Conservation (phyloP, 2,113 vertebrate genomes). For the Calidris pugnax region DNA sequence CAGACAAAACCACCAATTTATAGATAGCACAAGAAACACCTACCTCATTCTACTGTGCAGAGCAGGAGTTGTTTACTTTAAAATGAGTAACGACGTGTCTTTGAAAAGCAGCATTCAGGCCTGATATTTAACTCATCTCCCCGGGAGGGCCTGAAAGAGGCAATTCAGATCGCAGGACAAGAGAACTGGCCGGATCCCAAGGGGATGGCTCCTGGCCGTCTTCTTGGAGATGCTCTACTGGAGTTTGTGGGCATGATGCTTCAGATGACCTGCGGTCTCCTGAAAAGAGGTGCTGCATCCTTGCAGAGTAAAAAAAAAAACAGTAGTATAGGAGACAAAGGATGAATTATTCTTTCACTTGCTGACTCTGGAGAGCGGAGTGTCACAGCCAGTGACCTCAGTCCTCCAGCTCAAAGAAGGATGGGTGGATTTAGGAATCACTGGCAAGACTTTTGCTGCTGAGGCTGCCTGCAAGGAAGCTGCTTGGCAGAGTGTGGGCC, state of each 20-base stretch:
- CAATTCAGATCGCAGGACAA: background rate
- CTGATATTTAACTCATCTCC: conserved; percentile 13
- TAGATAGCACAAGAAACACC: background rate
- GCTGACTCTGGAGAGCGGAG: background rate
- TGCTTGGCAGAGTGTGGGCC: background rate
- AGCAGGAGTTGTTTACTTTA: background rate
- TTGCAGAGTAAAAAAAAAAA: background rate
- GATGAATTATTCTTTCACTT: background rate
- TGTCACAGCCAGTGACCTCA: background rate
- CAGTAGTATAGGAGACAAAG: background rate
- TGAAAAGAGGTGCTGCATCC: background rate
- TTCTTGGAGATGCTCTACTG: background rate
- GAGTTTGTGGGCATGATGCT: background rate
- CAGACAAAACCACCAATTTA: background rate
- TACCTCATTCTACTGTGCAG: background rate
- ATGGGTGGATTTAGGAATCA: background rate
- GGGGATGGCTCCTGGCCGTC: background rate
- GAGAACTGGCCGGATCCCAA: background rate
- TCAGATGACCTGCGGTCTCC: background rate
- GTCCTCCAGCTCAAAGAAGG: background rate
- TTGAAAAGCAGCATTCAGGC: background rate
- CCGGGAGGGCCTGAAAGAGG: background rate
- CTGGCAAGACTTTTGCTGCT: background rate
- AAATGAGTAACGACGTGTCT: background rate
- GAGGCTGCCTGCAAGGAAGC: background rate